Percentiles rank a stretch among this genome's conserved stretches.
Conservation (phyloP, 2,797 vertebrate species). For the Aphelocoma californica region DNA sequence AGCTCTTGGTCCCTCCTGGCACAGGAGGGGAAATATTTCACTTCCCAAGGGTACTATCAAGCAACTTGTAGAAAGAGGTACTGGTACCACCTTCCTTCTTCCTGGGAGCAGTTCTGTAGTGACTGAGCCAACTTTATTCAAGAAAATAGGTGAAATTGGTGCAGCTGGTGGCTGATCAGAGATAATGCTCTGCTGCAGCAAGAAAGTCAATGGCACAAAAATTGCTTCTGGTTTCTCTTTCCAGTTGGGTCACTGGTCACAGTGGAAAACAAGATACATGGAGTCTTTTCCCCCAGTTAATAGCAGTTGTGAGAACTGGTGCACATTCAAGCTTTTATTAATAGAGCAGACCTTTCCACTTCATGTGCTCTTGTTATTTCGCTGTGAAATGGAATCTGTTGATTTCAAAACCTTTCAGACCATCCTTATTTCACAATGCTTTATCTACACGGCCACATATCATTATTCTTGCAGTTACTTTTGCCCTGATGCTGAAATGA, state of each 20-base stretch:
- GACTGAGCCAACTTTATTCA: background rate
- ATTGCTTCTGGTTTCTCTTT: background rate
- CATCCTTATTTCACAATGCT: background rate
- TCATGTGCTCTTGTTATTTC: background rate
- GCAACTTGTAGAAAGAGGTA: background rate
- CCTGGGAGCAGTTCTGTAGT: background rate
- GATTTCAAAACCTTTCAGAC: background rate
- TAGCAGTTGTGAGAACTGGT: background rate
- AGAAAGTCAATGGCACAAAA: background rate
- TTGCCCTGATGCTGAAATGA: background rate
- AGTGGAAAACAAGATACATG: background rate
- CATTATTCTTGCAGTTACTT: background rate
- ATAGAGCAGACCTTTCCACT: background rate
- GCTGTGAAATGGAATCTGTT: background rate
- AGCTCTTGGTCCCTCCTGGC: background rate
- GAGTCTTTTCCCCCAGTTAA: background rate
- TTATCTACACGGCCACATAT: background rate
- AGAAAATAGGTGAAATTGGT: background rate
- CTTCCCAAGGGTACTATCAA: rapidly evolving
- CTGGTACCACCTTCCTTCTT: background rate
- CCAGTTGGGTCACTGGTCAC: background rate
- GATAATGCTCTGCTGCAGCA: background rate
- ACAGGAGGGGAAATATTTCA: background rate
- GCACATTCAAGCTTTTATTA: background rate
- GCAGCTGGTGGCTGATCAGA: background rate